Conservation (phyloP, 2,888 invertebrate genomes). For the Oscheius sp. region DNA sequence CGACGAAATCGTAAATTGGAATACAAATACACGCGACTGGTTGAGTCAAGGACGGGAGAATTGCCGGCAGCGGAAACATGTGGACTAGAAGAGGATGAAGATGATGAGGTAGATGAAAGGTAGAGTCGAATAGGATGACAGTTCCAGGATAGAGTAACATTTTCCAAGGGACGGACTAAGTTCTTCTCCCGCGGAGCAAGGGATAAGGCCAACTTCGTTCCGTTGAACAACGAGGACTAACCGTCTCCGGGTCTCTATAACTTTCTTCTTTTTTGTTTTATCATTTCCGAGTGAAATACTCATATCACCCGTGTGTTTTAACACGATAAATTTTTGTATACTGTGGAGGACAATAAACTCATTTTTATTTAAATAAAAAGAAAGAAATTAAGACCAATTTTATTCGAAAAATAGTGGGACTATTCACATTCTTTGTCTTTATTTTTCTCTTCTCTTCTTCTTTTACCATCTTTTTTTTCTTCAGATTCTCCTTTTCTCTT, state of each 20-base stretch:
- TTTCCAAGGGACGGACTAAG: slow-evolving; percentile 43
- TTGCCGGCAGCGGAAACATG: slow-evolving; percentile 60
- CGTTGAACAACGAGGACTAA: slow-evolving; percentile 47
- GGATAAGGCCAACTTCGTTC: slow-evolving; percentile 48
- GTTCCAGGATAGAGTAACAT: slow-evolving; percentile 51
- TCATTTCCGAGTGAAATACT: slow-evolving; percentile 13
- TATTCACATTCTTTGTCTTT: too few species aligned
- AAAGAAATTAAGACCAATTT: too few species aligned
- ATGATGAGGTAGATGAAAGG: slow-evolving; percentile 46
- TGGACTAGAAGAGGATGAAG: slow-evolving; percentile 62
- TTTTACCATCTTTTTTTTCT: too few species aligned
- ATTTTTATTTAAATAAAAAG: too few species aligned
- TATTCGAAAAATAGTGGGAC: too few species aligned
- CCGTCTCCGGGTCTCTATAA: slow-evolving; percentile 11
- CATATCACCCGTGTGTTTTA: slow-evolving; percentile 17
- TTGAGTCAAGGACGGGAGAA: slow-evolving; percentile 56
- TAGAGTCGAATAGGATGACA: slow-evolving; percentile 3
- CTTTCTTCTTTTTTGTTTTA: slow-evolving; percentile 14
- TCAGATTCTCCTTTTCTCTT: too few species aligned
- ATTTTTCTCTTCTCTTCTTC: too few species aligned
- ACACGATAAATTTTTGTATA: too few species aligned
- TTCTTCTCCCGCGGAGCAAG: slow-evolving; percentile 16
- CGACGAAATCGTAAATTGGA: slow-evolving; percentile 58
- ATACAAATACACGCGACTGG: slow-evolving; percentile 64
- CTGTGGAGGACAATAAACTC: too few species aligned